Evolutionary conservation across 2,797 vertebrate species (phyloP).

Genomic region (Heterohyrax brucei): DNA sequence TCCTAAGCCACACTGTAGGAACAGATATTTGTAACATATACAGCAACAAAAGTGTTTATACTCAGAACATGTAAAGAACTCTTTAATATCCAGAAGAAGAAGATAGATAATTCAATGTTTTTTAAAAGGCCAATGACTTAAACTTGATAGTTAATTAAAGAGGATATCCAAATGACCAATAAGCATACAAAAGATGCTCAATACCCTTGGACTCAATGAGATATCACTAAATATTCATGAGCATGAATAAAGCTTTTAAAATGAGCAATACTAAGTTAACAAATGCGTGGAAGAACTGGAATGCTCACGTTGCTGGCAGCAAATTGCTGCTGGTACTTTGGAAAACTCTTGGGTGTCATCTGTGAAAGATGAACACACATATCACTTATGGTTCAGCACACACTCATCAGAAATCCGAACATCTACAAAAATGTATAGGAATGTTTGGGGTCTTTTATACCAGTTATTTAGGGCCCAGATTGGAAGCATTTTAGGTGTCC

Average conservation of each 20-base stretch:
- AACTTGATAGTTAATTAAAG: slow-evolving; percentile 39
- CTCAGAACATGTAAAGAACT: not conserved
- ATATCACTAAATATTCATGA: not conserved
- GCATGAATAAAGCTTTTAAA: not conserved
- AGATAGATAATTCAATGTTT: not conserved
- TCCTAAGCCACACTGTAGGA: not conserved
- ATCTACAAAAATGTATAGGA: not conserved
- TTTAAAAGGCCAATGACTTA: not conserved
- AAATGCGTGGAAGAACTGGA: not conserved
- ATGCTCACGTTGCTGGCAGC: not conserved
- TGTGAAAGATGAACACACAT: not conserved
- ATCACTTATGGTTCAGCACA: not conserved
- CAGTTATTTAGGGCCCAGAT: not conserved
- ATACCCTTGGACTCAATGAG: not conserved
- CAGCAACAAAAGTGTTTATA: not conserved
- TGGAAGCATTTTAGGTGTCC: not conserved
- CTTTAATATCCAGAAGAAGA: not conserved
- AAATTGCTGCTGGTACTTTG: not conserved
- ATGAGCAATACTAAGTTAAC: not conserved
- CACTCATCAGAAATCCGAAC: not conserved
- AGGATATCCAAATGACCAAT: not conserved
- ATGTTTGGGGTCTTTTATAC: not conserved
- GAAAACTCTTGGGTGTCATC: not conserved
- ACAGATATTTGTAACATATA: not conserved
- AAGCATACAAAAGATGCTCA: not conserved